These are phyloP conservation scores for Plectus sambesii DNA, from an alignment of 1,140 invertebrate species.

Conservation along the genomic window DNA sequence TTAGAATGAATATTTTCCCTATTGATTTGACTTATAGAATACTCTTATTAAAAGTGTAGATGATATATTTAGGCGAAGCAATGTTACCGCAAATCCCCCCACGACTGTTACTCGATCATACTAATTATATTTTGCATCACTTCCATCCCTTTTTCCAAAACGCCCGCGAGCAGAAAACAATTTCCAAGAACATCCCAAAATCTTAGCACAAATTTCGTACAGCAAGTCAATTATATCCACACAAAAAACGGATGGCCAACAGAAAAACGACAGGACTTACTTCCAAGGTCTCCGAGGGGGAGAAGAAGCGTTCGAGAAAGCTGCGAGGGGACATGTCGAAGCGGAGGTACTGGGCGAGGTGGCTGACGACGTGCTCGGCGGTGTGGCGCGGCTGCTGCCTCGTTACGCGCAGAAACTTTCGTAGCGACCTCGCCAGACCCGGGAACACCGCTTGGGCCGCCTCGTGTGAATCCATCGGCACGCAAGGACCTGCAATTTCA, in stretches of 20 bases:
- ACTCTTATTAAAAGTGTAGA: conserved; percentile 54
- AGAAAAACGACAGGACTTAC: conserved; percentile 65
- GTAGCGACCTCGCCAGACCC: conserved; percentile 79
- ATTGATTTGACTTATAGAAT: no score
- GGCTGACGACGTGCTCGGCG: conserved; percentile 73
- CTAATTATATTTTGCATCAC: conserved; percentile 33
- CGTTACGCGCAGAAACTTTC: conserved; percentile 88
- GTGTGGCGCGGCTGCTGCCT: conserved; percentile 85
- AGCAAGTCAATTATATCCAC: background rate
- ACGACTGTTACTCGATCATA: conserved; percentile 21
- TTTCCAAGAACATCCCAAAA: conserved; percentile 7
- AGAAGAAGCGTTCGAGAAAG: conserved; percentile 62
- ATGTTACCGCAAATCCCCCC: no score
- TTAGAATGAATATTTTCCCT: no score
- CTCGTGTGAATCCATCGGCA: conserved; percentile 77
- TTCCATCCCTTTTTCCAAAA: conserved; percentile 50
- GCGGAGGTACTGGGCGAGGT: conserved; percentile 75
- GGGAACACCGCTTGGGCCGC: conserved; percentile 93
- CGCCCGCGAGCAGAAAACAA: background rate
- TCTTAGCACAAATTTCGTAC: conserved; percentile 2
- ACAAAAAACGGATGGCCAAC: background rate
- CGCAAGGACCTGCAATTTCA: conserved; percentile 50
- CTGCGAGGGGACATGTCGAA: conserved; percentile 82
- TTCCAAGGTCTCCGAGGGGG: conserved; percentile 48
- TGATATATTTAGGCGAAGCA: no score